Evolutionary conservation across 2,888 invertebrate genomes (phyloP).

Genomic region (Formica aserva): DNA sequence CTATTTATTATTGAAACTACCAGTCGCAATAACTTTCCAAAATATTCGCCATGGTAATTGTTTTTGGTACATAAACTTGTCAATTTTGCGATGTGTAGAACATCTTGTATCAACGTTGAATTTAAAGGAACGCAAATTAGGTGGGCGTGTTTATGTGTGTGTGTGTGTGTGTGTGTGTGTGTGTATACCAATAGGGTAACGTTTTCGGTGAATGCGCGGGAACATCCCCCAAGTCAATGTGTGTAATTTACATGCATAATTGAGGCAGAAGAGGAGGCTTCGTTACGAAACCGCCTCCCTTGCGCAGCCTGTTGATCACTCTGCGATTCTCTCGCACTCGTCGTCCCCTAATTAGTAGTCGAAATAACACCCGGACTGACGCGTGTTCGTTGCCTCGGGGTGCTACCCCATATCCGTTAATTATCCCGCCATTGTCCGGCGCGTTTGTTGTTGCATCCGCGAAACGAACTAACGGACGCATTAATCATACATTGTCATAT

Average conservation of each 20-base stretch:
- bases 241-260: constrained; percentile 68
- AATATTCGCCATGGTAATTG: background rate
- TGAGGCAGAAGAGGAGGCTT: constrained; percentile 58
- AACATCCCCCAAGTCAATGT: constrained; percentile 15
- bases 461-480: background rate
- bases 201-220: constrained; percentile 9
- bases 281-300: constrained; percentile 62
- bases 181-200: constrained; percentile 12
- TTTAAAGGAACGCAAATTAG: constrained; percentile 40
- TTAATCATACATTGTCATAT: constrained; percentile 4
- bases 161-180: background rate
- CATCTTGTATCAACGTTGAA: constrained; percentile 8
- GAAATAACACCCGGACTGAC: constrained; percentile 61
- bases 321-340: constrained; percentile 60
- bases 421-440: constrained; percentile 51
- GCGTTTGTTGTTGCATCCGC: constrained; percentile 9
- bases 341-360: constrained; percentile 66
- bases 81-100: background rate
- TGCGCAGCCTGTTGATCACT: constrained; percentile 67
- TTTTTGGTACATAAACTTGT: background rate
- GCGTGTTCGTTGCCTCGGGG: constrained; percentile 48
- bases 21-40: background rate
- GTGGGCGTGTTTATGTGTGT: background rate
- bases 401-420: constrained; percentile 59
- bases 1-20: background rate